phyloP scores from a whole-genome alignment of 2,797 vertebrate species.

The Cossypha niveicapilla region DNA sequence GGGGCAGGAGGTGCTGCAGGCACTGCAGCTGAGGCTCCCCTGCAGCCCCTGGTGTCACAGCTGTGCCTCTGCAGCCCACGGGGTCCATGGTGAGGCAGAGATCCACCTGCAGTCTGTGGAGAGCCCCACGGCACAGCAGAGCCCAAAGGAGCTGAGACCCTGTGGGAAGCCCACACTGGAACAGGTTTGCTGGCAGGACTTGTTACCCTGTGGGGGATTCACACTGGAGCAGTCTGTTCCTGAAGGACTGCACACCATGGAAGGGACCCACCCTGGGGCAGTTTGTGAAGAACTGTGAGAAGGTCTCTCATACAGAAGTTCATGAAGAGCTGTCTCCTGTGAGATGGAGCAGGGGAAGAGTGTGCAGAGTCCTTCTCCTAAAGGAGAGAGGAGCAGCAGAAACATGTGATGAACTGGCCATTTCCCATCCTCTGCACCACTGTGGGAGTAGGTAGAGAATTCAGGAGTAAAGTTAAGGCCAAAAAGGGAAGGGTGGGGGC shows the following conservation, averaged over 20 bases:
- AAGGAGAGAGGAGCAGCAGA: background rate
- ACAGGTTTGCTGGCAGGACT: background rate
- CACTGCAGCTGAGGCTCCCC: background rate
- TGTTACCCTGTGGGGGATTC: rapidly evolving
- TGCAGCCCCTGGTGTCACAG: background rate
- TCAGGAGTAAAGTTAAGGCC: background rate
- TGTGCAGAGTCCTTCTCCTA: background rate
- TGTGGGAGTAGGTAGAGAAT: background rate
- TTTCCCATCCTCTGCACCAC: rapidly evolving
- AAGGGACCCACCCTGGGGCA: background rate
- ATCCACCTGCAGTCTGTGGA: background rate
- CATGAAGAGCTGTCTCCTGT: background rate
- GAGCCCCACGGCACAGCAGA: background rate
- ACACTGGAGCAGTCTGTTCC: background rate
- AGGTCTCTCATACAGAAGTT: background rate
- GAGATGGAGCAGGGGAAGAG: background rate
- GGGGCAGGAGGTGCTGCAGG: background rate
- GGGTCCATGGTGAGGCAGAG: background rate
- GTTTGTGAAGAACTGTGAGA: background rate
- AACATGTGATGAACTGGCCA: too few species aligned
- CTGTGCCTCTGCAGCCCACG: background rate
- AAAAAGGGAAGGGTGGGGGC: rapidly evolving
- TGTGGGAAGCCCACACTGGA: background rate
- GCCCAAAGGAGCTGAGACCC: background rate
- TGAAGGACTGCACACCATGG: background rate